Evolutionary conservation across 2,888 invertebrate species (phyloP).

Genomic region (Xestoiulus laeticollis): DNA sequence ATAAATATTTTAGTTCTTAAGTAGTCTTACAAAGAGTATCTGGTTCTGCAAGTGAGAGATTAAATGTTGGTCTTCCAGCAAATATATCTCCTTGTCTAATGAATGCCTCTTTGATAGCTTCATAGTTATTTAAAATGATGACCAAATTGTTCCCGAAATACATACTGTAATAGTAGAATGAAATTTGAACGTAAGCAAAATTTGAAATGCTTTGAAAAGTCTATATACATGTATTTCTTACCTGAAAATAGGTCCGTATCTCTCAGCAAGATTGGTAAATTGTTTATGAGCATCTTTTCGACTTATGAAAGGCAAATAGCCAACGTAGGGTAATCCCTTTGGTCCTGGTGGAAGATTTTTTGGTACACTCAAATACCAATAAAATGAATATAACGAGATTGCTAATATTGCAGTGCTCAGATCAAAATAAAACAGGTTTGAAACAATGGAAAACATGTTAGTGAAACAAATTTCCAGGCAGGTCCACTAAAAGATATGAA

Average conservation of each 20-base stretch:
- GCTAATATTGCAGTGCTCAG: background rate
- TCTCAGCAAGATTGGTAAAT: background rate
- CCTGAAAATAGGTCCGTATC: conserved; percentile 1
- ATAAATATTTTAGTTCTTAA: background rate
- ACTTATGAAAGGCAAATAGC: background rate
- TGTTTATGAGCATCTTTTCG: background rate
- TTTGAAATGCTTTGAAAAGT: background rate
- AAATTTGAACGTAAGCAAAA: background rate
- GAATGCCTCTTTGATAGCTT: background rate
- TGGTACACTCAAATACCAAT: background rate
- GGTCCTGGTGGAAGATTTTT: conserved; percentile 4
- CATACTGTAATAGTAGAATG: background rate
- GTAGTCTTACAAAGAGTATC: background rate
- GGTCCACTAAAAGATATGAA: too few relatives aligned
- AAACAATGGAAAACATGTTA: too few relatives aligned
- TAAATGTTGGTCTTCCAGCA: background rate
- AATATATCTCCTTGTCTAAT: background rate
- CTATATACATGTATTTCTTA: too few relatives aligned
- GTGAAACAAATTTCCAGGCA: too few relatives aligned
- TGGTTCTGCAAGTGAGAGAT: background rate
- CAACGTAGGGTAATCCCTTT: background rate
- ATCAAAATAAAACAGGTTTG: too few relatives aligned
- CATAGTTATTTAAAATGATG: background rate
- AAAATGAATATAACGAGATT: background rate
- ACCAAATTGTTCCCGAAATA: background rate